Evolutionary conservation across 2,113 vertebrate species (phyloP).

Genomic region (Petromus typicus): DNA sequence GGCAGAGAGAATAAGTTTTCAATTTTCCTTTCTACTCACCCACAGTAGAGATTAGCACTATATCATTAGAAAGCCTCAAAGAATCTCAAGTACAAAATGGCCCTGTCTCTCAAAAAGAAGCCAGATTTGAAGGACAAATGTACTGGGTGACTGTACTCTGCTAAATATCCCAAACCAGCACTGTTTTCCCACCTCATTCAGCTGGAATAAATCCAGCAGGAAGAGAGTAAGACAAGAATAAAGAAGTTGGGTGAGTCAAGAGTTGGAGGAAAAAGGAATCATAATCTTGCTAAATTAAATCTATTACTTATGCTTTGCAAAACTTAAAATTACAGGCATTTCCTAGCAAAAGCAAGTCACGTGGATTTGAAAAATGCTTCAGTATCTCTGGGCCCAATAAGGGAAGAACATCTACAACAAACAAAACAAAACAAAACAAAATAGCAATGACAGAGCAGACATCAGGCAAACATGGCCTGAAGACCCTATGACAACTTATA

Average conservation of each 20-base stretch:
- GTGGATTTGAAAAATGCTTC: background rate
- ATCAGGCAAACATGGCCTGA: background rate
- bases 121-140: background rate
- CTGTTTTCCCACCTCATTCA: background rate
- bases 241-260: background rate
- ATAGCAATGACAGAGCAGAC: background rate
- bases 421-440: background rate
- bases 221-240: background rate
- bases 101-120: background rate
- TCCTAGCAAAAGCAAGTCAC: background rate
- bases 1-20: background rate
- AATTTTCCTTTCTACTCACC: background rate
- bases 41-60: background rate
- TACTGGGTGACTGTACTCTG: background rate
- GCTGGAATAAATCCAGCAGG: background rate
- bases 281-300: background rate
- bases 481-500: background rate
- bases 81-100: background rate
- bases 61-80: background rate
- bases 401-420: background rate
- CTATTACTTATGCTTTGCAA: background rate
- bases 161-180: background rate
- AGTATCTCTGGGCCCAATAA: background rate
- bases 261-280: background rate
- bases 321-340: background rate